Evolutionary conservation across 1,140 invertebrate genomes (phyloP).

Genomic region (Drosophila kanapiae): DNA sequence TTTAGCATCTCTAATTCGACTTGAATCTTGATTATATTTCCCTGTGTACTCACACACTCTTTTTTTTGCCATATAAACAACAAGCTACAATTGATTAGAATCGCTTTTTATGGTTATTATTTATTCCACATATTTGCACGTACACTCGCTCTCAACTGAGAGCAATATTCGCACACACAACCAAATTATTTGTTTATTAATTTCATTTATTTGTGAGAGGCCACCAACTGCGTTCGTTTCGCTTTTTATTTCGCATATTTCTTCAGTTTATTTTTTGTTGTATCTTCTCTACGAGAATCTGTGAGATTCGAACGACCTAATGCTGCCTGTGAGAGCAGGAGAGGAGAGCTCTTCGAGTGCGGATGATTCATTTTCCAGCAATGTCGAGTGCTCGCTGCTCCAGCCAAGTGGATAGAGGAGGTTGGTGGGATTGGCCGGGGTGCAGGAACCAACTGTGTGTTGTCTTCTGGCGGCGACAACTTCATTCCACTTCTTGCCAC

Average conservation of each 20-base stretch:
- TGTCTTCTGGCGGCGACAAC: slow-evolving; percentile 40
- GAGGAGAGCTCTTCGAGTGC: slow-evolving; percentile 29
- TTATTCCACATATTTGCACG: slow-evolving; percentile 55
- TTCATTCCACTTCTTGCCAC: slow-evolving; percentile 24
- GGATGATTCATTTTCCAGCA: slow-evolving; percentile 44
- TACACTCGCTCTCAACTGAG: slow-evolving; percentile 29
- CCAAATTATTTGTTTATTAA: slow-evolving; percentile 75
- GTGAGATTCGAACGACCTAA: slow-evolving; percentile 32
- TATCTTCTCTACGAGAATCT: slow-evolving; percentile 13
- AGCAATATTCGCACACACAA: slow-evolving; percentile 13
- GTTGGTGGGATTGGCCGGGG: background rate
- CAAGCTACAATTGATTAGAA: slow-evolving; percentile 44
- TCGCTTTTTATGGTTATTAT: slow-evolving; percentile 46
- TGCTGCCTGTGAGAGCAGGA: slow-evolving; percentile 15
- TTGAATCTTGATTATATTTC: background rate
- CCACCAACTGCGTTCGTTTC: slow-evolving; percentile 60
- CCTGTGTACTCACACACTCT: background rate
- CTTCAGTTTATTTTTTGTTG: background rate
- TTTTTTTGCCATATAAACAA: slow-evolving; percentile 21
- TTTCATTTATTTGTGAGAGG: slow-evolving; percentile 52
- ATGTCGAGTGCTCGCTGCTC: slow-evolving; percentile 22
- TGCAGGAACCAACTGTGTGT: slow-evolving; percentile 8
- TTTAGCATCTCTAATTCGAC: background rate
- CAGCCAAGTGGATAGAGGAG: slow-evolving; percentile 4
- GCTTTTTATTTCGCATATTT: slow-evolving; percentile 39